Base-by-base conservation (phyloP, 2,797 vertebrate species). In the Rhabdophis nuchalis region DNA sequence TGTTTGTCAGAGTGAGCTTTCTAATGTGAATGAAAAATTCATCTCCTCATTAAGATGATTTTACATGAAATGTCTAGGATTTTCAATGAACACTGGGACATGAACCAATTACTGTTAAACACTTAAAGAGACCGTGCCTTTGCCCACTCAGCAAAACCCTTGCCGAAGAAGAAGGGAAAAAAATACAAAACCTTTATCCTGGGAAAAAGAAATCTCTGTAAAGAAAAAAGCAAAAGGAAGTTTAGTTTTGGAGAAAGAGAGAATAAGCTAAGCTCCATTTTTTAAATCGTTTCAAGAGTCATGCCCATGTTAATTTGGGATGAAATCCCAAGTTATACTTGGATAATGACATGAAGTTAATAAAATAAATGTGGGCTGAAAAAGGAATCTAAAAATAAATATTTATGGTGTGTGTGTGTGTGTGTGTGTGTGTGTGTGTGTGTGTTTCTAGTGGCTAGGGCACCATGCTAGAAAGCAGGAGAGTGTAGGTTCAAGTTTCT, bases 11-110 rank as follows among this genome's bases (percentile, higher is more conserved):
- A 97, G 97, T 95, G 98, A 98, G 97, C 97, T 98, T 98, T 98
- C 98, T 98, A 97, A 97, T 96, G 95, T 97, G 97, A 97, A 99
- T 99, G 98, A 98, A 99, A 99, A 98, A 99, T 99, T 98, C 98
- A 98, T 98, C 98, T 96, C 96, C 97, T 96, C 98, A 98, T 98
- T 98, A 98, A 98, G 98, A 97, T 97, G 97, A 98, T 97, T 98
- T 98, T 98, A 98, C 98, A 98, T 98, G 98, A 98, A 98, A 97
- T 98, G 98, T 97, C 97, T 97, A 95, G 96, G 97, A 98, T 98
- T 98, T 98, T 98, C 98, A 98, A 98, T 98, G 98, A 98, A 98
- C 97, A 96, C 96, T 90, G 96, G 97, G 97, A 98, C 98, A 98
- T 97, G 97, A 98, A 98, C 98, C 98, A 99, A 99, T 99, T 98